Base-by-base conservation (phyloP, 2,797 vertebrate genomes). In the Yasuhikotakia modesta region DNA sequence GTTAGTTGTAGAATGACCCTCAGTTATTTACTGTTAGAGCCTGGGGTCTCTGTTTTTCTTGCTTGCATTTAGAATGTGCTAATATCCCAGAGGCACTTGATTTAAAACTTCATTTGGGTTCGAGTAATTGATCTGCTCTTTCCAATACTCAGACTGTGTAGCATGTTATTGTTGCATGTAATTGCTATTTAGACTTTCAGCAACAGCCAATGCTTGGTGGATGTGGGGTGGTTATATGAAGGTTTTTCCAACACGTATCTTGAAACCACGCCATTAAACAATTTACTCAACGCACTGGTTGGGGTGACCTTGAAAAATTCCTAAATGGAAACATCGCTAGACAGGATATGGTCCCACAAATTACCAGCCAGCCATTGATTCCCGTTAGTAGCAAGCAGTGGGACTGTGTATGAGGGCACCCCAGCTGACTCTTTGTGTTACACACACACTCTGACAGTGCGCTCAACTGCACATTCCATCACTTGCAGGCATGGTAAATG, bases 341-440 rank as follows among this genome's bases (percentile, higher is more conserved):
- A 89, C 88, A 89, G 91, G 83, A 90, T 88, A 87, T 85, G 87
- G 87, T 86, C 87, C 88, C 79, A 89, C 87, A 88, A 88, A 90
- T 87, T 87, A 88, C 88, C 76, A 86, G 85, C 78, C 86, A 86
- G 82, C 80, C 87, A 93, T 92, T 87, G 92, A 93, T 91, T 92
- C 86, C 87, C 84, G 13, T 87, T 89, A 87, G 85, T 80, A 87
- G 83, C 46, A 86, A 82, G 27, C 86, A 83, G 81, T 39, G 82
- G 82, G 45, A 66, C 19, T 43, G 84, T 78, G 82, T 80, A 12
- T 53, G 17, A 82, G 81, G 85, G 76, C 88, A 89, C 88, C 84
- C 88, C 80, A 77, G 87, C 87, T 88, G 84, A 86, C 85, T 80
- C 79, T 88, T 85, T 86, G 80, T 83, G 39, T 10, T 43, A 55